Percentiles rank a stretch among this genome's conserved stretches.
Conservation (phyloP, 2,113 vertebrate genomes). For the Chrysochloris asiatica region DNA sequence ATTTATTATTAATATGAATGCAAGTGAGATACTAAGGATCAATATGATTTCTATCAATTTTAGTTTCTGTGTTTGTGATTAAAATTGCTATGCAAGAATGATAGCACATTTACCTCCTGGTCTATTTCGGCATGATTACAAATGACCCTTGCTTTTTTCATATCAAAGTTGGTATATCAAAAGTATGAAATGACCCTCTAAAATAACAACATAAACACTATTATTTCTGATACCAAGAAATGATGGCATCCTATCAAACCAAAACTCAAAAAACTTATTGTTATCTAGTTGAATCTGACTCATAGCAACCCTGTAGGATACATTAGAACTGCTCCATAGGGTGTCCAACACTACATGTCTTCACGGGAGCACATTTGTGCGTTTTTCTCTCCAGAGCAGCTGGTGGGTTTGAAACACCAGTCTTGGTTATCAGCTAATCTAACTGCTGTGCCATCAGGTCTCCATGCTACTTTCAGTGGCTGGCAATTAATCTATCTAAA, state of each 20-base stretch:
- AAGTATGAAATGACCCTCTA: not conserved
- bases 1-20: slow-evolving; percentile 80
- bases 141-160: not conserved
- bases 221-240: not conserved
- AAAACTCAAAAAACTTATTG: not conserved
- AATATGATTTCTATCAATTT: slow-evolving; percentile 74
- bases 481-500: not conserved
- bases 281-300: not conserved
- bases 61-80: slow-evolving; percentile 62
- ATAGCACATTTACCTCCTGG: not conserved
- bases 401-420: not conserved
- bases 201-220: not conserved
- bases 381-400: not conserved
- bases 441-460: not conserved
- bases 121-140: not conserved
- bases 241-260: not conserved
- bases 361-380: not conserved
- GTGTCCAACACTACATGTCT: not conserved
- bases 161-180: not conserved
- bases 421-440: not conserved
- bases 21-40: slow-evolving; percentile 68
- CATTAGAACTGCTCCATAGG: not conserved
- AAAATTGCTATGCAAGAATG: slow-evolving; percentile 33
- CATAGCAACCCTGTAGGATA: not conserved
- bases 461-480: not conserved